A percentile compares a stretch with the other conserved stretches of the same genome.
phyloP scores from a whole-genome alignment of 2,888 invertebrate species.

The Eilema depressum region DNA sequence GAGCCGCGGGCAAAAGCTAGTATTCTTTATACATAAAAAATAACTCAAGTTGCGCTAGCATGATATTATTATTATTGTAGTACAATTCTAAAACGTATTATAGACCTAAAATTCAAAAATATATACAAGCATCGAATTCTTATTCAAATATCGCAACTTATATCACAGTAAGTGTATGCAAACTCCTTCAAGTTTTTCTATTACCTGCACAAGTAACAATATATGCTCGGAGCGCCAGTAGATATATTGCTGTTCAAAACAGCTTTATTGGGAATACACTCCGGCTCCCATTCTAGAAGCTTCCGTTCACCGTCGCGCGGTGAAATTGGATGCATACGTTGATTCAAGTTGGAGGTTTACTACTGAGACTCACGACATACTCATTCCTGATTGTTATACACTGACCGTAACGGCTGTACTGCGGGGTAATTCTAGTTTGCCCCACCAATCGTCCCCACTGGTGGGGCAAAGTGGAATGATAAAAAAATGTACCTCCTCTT shows the following conservation, averaged over 20 bases:
- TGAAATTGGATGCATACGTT: conserved; percentile 77
- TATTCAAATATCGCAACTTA: background rate
- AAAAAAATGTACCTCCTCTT: no score
- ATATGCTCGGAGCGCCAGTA: background rate
- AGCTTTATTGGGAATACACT: conserved; percentile 56
- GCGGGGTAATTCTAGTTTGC: no score
- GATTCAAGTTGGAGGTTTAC: conserved; percentile 54
- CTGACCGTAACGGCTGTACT: no score
- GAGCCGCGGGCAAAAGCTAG: no score
- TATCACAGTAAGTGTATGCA: background rate
- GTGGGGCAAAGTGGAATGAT: no score
- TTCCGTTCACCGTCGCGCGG: conserved; percentile 62
- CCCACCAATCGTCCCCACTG: no score
- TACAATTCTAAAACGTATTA: no score
- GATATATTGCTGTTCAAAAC: conserved; percentile 36
- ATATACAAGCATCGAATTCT: no score
- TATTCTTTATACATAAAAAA: no score
- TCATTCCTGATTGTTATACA: background rate
- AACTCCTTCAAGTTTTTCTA: background rate
- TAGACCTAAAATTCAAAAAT: no score
- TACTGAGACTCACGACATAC: conserved; percentile 38
- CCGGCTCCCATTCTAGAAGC: conserved; percentile 53
- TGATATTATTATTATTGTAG: no score
- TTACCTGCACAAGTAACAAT: background rate
- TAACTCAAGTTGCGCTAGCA: no score